Evolutionary conservation across 2,888 invertebrate genomes (phyloP).

Genomic region (Andrena bucephala): DNA sequence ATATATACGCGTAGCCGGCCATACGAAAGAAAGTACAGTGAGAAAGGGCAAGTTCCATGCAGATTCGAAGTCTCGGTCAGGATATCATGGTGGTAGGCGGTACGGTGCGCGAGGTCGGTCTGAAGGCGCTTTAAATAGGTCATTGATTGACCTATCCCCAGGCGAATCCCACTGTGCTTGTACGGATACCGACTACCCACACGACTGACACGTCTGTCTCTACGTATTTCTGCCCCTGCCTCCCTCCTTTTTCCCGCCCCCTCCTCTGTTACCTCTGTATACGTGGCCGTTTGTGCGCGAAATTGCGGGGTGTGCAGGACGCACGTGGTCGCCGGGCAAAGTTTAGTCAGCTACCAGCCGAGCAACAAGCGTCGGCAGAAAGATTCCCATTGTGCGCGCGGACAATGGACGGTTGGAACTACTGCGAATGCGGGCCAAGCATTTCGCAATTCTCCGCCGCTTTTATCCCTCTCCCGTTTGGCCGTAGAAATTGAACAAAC

Average conservation of each 20-base stretch:
- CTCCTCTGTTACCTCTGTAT: constrained; percentile 8
- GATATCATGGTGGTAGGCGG: constrained; percentile 28
- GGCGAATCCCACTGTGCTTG: constrained; percentile 62
- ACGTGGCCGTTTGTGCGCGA: constrained; percentile 63
- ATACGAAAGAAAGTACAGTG: background rate
- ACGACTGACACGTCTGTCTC: constrained; percentile 50
- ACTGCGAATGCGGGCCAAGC: constrained; percentile 68
- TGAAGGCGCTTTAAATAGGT: constrained; percentile 77
- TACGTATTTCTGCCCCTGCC: constrained; percentile 35
- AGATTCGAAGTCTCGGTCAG: constrained; percentile 1
- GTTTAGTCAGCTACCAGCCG: constrained; percentile 69
- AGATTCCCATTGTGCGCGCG: constrained; percentile 74
- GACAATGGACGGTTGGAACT: constrained; percentile 73
- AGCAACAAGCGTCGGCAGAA: constrained; percentile 75
- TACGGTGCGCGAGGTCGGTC: constrained; percentile 62
- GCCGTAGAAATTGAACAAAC: constrained; percentile 58
- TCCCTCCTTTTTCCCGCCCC: background rate
- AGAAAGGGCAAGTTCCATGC: background rate
- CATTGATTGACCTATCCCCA: constrained; percentile 81
- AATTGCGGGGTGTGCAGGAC: constrained; percentile 62
- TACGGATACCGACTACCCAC: constrained; percentile 50
- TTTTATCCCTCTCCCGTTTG: constrained; percentile 58
- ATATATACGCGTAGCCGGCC: background rate
- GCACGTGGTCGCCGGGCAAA: constrained; percentile 71
- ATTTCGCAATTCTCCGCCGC: constrained; percentile 66